Evolutionary conservation across 2,797 vertebrate species (phyloP).

Genomic region (Anguilla marmorata): DNA sequence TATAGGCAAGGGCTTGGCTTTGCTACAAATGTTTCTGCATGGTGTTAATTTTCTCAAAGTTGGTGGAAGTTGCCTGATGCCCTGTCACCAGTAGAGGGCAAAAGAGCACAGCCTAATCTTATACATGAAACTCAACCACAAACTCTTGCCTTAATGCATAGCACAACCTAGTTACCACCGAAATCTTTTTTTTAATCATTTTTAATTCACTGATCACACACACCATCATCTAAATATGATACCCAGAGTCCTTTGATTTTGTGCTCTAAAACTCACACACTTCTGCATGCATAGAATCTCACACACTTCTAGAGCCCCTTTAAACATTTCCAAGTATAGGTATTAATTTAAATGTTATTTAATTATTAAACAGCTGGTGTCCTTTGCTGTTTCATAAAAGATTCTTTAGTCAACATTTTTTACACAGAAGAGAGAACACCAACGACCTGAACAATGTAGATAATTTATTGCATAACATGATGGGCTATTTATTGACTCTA

Average conservation of each 20-base stretch:
- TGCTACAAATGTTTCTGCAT: not conserved
- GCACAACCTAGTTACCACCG: not conserved
- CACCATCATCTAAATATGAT: not conserved
- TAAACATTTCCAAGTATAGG: not conserved
- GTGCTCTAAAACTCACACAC: not conserved
- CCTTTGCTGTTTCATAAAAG: not conserved
- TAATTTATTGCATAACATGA: not conserved
- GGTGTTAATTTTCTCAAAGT: not conserved
- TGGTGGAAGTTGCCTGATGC: not conserved
- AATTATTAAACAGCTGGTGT: not conserved
- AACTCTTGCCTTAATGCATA: not conserved
- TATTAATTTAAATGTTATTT: not conserved
- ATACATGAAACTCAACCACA: not conserved
- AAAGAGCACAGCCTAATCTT: not conserved
- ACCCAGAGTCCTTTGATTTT: not conserved
- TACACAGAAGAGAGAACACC: not conserved
- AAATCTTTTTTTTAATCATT: not conserved
- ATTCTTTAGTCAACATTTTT: not conserved
- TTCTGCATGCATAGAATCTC: not conserved
- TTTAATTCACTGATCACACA: not conserved
- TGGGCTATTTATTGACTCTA: not conserved
- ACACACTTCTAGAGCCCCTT: not conserved
- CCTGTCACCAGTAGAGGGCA: constrained; percentile 14
- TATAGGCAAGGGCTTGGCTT: not conserved
- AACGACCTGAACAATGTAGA: not conserved